These are phyloP conservation scores for Cottus gobio DNA, from an alignment of 2,113 vertebrate species.

Conservation along the genomic window DNA sequence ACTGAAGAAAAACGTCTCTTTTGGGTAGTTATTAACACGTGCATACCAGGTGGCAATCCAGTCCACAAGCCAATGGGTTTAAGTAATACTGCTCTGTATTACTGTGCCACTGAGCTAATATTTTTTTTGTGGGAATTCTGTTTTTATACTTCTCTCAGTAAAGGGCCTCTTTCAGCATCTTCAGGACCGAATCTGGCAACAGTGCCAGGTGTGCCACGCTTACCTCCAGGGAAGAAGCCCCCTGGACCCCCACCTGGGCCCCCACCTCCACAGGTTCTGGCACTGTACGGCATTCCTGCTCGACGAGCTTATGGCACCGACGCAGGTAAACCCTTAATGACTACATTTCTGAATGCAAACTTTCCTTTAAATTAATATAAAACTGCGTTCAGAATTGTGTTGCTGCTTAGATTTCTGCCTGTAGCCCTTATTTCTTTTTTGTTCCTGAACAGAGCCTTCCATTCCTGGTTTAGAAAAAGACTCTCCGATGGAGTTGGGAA, in stretches of 20 bases:
- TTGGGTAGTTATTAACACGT: slow-evolving; percentile 84
- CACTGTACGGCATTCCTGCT: slow-evolving; percentile 88
- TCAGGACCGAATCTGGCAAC: slow-evolving; percentile 84
- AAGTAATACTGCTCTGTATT: not conserved
- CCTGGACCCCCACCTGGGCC: slow-evolving; percentile 96
- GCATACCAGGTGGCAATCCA: too few species aligned
- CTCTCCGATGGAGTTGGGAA: slow-evolving; percentile 85
- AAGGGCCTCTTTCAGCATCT: slow-evolving; percentile 81
- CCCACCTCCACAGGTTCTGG: slow-evolving; percentile 93
- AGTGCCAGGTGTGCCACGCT: slow-evolving; percentile 89
- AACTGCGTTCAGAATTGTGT: not conserved
- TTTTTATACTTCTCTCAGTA: slow-evolving; percentile 65
- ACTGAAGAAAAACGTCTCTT: slow-evolving; percentile 92
- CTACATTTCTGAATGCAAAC: not conserved
- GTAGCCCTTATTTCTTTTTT: not conserved
- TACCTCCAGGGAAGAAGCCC: slow-evolving; percentile 95
- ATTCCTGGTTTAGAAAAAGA: slow-evolving; percentile 73
- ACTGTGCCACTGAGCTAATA: not conserved
- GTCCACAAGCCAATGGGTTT: not conserved
- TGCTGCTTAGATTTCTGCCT: not conserved
- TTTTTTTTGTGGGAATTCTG: not conserved
- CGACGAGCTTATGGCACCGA: slow-evolving; percentile 86
- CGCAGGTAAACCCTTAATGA: slow-evolving; percentile 74
- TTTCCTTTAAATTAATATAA: not conserved
- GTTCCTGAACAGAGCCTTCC: slow-evolving; percentile 49